Percentiles rank a stretch among this genome's conserved stretches.
These are phyloP conservation scores for Irena cyanogastra DNA, from an alignment of 2,113 vertebrate genomes.

Conservation along the genomic window DNA sequence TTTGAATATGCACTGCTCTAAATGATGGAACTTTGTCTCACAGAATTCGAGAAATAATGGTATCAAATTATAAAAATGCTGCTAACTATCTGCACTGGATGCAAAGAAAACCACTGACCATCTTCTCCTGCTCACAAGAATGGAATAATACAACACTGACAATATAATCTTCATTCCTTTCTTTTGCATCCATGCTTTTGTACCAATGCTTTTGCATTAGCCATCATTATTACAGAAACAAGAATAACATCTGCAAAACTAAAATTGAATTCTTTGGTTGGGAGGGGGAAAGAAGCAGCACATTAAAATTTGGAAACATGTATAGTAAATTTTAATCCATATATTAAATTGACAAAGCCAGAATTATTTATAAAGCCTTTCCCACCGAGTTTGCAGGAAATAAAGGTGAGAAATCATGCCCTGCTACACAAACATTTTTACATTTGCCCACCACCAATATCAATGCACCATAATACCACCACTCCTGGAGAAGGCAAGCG, in stretches of 20 bases:
- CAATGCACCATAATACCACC: neutral
- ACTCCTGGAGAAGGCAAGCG: neutral
- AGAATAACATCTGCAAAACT: neutral
- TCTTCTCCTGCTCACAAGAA: neutral
- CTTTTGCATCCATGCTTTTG: neutral
- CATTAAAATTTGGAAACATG: slow-evolving; percentile 28
- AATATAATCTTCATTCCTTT: neutral
- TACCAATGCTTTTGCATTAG: neutral
- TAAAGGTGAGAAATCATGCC: neutral
- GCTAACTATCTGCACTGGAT: neutral
- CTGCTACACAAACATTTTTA: neutral
- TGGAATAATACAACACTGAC: neutral
- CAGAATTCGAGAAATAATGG: neutral
- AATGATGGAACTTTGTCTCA: neutral
- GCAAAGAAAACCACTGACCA: neutral
- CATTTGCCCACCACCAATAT: neutral
- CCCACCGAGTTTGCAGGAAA: neutral
- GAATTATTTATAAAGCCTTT: slow-evolving; percentile 34
- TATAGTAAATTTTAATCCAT: slow-evolving; percentile 31
- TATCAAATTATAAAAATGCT: neutral
- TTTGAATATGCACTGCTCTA: neutral
- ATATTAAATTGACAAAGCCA: slow-evolving; percentile 34
- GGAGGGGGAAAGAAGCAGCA: neutral
- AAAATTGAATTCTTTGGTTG: neutral
- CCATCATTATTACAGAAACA: neutral